Conservation (phyloP, 1,140 invertebrate species). For the Pseudomyrmex dendroicus region DNA sequence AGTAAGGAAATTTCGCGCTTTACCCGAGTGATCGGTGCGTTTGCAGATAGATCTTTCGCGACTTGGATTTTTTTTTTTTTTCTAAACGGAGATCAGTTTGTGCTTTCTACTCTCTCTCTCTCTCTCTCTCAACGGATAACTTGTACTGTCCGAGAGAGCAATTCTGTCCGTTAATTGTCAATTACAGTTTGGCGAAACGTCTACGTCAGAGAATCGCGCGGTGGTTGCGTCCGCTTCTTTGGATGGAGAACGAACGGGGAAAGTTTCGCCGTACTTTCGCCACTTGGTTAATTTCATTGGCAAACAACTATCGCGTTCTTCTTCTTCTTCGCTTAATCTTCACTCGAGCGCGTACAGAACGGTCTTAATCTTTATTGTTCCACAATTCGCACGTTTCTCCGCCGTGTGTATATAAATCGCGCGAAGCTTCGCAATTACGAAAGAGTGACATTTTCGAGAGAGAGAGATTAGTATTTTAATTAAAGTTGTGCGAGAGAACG, state of each 20-base stretch:
- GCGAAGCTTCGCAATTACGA: background rate
- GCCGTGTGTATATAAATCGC: background rate
- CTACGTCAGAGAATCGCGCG: too few relatives aligned
- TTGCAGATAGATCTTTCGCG: too few relatives aligned
- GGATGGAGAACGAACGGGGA: background rate
- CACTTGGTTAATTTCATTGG: background rate
- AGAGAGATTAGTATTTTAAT: constrained; percentile 8
- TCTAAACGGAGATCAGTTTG: too few relatives aligned
- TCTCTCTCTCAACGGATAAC: too few relatives aligned
- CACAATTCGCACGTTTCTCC: background rate
- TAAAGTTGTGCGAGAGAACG: constrained; percentile 9
- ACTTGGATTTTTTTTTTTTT: too few relatives aligned
- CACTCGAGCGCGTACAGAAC: background rate
- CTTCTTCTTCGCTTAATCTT: constrained; percentile 2
- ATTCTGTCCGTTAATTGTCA: too few relatives aligned
- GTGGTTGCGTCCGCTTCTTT: background rate
- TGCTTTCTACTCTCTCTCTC: too few relatives aligned
- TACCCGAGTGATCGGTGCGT: too few relatives aligned
- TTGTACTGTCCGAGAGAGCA: too few relatives aligned
- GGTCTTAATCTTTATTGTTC: background rate
- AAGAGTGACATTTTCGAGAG: background rate
- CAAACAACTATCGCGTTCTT: background rate
- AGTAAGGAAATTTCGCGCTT: too few relatives aligned
- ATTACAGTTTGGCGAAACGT: too few relatives aligned
- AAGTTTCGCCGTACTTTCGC: constrained; percentile 35